These are phyloP conservation scores for Sandelia bainsii DNA, from an alignment of 2,797 vertebrate species.

Conservation along the genomic window DNA sequence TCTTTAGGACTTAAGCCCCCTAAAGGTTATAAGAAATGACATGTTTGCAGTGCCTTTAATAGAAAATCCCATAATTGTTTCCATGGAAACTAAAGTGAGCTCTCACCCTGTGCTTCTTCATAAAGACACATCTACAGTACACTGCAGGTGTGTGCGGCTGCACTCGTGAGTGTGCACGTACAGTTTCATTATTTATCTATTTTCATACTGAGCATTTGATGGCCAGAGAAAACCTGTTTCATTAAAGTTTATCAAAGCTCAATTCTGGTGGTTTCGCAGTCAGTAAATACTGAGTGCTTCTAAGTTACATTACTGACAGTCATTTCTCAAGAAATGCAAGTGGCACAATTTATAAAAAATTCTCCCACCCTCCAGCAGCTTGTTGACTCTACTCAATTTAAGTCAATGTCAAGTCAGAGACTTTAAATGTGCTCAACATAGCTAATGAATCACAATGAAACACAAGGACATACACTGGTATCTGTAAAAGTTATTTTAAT, in stretches of 20 bases:
- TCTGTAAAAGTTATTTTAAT: too few relatives aligned
- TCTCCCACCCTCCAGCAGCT: background rate
- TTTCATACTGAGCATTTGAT: slow-evolving; percentile 48
- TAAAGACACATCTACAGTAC: slow-evolving; percentile 2
- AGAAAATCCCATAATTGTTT: slow-evolving; percentile 46
- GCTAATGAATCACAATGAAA: background rate
- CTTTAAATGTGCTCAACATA: background rate
- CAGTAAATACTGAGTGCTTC: background rate
- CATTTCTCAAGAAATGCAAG: background rate
- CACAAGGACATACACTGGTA: background rate
- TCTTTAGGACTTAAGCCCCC: background rate
- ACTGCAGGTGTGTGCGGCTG: slow-evolving; percentile 19
- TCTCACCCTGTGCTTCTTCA: slow-evolving; percentile 8
- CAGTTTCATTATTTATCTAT: slow-evolving; percentile 33
- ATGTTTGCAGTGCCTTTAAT: slow-evolving; percentile 22
- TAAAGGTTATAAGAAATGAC: background rate
- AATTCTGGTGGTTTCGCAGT: background rate
- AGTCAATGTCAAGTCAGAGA: background rate
- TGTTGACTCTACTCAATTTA: background rate
- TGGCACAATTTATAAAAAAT: background rate
- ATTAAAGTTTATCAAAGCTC: slow-evolving; percentile 30
- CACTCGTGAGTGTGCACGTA: background rate
- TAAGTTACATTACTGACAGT: background rate
- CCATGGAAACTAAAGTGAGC: slow-evolving; percentile 58
- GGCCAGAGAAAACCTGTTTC: slow-evolving; percentile 46